Conservation (phyloP, 2,797 vertebrate species). For the Pelobates cultripes region DNA sequence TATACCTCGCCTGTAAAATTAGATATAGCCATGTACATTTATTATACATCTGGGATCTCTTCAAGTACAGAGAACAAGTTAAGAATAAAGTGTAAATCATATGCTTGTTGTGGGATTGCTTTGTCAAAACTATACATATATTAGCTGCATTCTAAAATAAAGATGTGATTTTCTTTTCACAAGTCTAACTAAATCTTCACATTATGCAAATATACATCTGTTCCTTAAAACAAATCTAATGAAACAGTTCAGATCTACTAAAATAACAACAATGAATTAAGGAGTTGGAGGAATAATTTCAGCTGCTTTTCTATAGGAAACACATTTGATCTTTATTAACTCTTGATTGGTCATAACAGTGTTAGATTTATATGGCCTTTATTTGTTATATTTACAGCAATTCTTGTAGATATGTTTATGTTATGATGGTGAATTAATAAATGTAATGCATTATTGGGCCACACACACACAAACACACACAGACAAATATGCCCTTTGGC, state of each 20-base stretch:
- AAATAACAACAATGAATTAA: constrained; percentile 58
- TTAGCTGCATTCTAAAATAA: constrained; percentile 64
- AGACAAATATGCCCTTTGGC: too few species aligned
- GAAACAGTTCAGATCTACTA: constrained; percentile 61
- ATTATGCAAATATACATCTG: constrained; percentile 74
- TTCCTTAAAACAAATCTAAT: constrained; percentile 64
- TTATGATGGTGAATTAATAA: too few species aligned
- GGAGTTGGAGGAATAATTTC: constrained; percentile 59
- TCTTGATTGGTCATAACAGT: not conserved
- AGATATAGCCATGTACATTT: constrained; percentile 59
- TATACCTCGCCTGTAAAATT: constrained; percentile 60
- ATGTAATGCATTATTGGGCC: too few species aligned
- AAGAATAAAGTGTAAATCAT: constrained; percentile 64
- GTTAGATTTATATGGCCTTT: not conserved
- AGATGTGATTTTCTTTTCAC: constrained; percentile 67
- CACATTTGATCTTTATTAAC: constrained; percentile 20
- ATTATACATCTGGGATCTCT: constrained; percentile 55
- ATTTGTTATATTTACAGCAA: not conserved
- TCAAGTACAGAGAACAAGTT: constrained; percentile 58
- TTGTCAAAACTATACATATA: constrained; percentile 65
- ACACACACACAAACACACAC: too few species aligned
- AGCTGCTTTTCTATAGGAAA: constrained; percentile 30
- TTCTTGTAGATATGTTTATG: not conserved
- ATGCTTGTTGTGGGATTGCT: constrained; percentile 62
- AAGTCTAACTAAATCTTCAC: constrained; percentile 66